Evolutionary conservation across 1,140 invertebrate genomes (phyloP), one percentile per base, ranked within the genome.

Genomic region (Armadillidium nasatum): DNA sequence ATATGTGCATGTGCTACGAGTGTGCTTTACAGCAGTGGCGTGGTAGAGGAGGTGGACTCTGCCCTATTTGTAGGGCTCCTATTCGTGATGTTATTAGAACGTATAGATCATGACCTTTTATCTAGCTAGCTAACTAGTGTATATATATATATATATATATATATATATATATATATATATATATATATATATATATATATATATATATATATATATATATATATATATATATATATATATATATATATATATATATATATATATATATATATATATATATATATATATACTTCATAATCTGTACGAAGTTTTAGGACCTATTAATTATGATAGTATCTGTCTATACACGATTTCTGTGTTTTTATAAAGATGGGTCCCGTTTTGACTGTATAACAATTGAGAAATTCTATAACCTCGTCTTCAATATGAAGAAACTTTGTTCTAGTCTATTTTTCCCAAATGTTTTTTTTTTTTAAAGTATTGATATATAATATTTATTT

Each of bases 1-100:
- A 98, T 86, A 96, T 98, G 93, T 98, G 96, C 83, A 96, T 98
- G 95, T 98, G 96, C 84, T 98, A 94, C 83, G 88, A 93, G n/a
- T 80, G 78, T 72, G 95, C 95, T 4, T 88, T 93, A 10, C 91
- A 95, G 81, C 94, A 96, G 82, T 96, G 94, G 92, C 87, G 91
- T 54, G 78, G 77, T 4, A 74, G 74, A 46, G 93, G 93, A 0
- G 93, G 93, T 54, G 93, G 92, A 0, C 91, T 95, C 80, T 99
- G 96, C 85, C 96, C 96, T 0, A 90, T 99, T n/a, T 99, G 96
- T 84, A 87, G 96, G 67, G 93, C 95, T 7, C 88, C 90, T 21
- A 98, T 99, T 79, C 89, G 91, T 82, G 96, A 99, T 84, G 94
- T 98, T 75, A 98, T 98, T 78, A 90, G 94, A 81, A 97, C 93